phyloP scores from a whole-genome alignment of 1,140 invertebrate genomes.

The Euura saliciscinereae region DNA sequence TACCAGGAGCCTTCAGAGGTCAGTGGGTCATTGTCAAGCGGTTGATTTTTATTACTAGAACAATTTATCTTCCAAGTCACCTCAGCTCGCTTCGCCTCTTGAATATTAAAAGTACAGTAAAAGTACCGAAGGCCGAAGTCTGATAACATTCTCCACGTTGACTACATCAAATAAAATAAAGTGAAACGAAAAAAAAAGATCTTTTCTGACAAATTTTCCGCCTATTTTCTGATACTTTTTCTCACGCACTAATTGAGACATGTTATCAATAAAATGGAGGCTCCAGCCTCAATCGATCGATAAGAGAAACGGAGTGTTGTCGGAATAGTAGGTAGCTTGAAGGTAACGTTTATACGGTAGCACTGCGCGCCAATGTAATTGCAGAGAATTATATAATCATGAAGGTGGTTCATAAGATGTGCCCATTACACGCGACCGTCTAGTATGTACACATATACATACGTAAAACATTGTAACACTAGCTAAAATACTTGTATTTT shows the following conservation, averaged over 20 bases:
- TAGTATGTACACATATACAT: neutral
- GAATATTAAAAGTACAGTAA: no score
- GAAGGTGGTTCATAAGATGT: neutral
- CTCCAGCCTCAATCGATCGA: no score
- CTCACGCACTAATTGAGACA: neutral
- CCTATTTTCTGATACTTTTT: neutral
- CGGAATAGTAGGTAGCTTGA: neutral
- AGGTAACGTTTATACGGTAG: constrained; percentile 1
- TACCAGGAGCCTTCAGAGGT: no score
- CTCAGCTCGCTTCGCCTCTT: no score
- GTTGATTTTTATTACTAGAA: no score
- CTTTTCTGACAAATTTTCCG: neutral
- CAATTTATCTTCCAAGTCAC: no score
- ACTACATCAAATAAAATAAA: neutral
- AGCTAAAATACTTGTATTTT: neutral
- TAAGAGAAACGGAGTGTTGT: no score
- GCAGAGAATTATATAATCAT: neutral
- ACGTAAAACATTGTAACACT: neutral
- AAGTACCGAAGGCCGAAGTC: no score
- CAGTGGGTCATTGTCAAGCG: no score
- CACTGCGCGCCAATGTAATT: no score
- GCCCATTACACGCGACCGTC: neutral
- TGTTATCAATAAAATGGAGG: no score
- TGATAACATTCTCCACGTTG: no score
- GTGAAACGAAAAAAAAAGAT: neutral